phyloP scores from a whole-genome alignment of 2,888 invertebrate genomes.

The Hydriomena furcata region DNA sequence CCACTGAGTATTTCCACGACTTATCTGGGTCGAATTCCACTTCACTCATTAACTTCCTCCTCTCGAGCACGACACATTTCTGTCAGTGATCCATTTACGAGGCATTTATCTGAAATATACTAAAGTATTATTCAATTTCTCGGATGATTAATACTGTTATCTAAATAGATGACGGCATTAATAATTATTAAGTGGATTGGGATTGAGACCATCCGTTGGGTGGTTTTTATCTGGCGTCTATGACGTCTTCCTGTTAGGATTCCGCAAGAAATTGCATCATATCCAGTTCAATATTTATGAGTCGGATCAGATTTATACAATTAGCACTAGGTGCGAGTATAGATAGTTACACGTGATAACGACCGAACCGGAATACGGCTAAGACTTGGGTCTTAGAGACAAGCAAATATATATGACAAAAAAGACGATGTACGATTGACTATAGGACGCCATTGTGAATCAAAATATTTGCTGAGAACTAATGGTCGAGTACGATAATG shows the following conservation, averaged over 20 bases:
- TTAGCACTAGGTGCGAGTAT: neutral
- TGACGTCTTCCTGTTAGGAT: slow-evolving; percentile 15
- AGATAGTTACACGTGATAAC: too few species aligned
- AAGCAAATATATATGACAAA: too few species aligned
- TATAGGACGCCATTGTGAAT: too few species aligned
- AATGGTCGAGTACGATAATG: too few species aligned
- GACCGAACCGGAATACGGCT: too few species aligned
- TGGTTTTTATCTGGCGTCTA: slow-evolving; percentile 8
- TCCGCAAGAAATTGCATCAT: slow-evolving; percentile 7
- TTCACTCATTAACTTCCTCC: slow-evolving; percentile 60
- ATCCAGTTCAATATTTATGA: slow-evolving; percentile 11
- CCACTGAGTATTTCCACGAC: slow-evolving; percentile 30
- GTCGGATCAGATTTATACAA: slow-evolving; percentile 5
- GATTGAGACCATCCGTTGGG: slow-evolving; percentile 20
- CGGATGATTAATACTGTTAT: slow-evolving; percentile 59
- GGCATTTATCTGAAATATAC: slow-evolving; percentile 49
- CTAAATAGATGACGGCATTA: slow-evolving; percentile 38
- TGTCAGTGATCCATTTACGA: slow-evolving; percentile 57
- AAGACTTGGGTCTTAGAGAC: too few species aligned
- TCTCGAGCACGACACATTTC: slow-evolving; percentile 57
- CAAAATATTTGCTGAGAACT: too few species aligned
- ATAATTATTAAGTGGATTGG: slow-evolving; percentile 20
- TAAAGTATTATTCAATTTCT: slow-evolving; percentile 65
- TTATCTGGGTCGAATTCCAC: slow-evolving; percentile 64
- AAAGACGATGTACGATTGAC: too few species aligned